A percentile compares a stretch with the other conserved stretches of the same genome.
Conservation (phyloP, 2,888 invertebrate genomes). For the Phlogophora meticulosa region DNA sequence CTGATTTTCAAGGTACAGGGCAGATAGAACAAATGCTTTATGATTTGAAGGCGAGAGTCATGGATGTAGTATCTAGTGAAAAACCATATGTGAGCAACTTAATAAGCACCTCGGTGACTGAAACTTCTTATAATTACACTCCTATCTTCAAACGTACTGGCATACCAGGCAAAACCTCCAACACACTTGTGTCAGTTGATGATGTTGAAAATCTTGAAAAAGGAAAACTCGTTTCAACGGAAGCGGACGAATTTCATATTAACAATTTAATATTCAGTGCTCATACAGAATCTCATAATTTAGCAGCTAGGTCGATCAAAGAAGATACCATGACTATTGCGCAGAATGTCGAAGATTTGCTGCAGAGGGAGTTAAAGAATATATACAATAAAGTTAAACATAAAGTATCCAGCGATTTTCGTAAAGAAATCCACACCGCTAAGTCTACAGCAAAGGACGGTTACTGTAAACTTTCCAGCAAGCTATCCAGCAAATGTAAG, state of each 20-base stretch:
- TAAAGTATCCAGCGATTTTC: constrained; percentile 69
- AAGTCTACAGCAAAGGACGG: constrained; percentile 58
- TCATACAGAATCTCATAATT: constrained; percentile 51
- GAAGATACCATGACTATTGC: constrained; percentile 69
- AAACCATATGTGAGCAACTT: constrained; percentile 69
- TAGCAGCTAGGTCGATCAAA: constrained; percentile 68
- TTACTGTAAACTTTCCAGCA: constrained; percentile 10
- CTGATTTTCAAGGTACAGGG: constrained; percentile 67
- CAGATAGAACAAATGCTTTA: constrained; percentile 78
- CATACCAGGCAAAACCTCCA: constrained; percentile 44
- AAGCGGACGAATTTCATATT: constrained; percentile 31
- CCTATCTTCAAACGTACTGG: constrained; percentile 62
- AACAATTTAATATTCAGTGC: constrained; percentile 9
- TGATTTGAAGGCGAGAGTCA: constrained; percentile 76
- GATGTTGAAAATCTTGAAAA: constrained; percentile 42
- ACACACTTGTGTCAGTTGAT: constrained; percentile 55
- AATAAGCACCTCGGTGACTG: constrained; percentile 73
- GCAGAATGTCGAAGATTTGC: constrained; percentile 68
- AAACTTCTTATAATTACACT: constrained; percentile 70
- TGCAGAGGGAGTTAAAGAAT: constrained; percentile 74
- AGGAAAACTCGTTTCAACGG: constrained; percentile 35
- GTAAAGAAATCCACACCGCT: constrained; percentile 64
- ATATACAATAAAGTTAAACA: constrained; percentile 73
- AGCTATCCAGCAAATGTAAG: background rate
- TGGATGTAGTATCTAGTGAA: constrained; percentile 70